Evolutionary conservation across 1,140 invertebrate species (phyloP), one percentile per base, ranked within the genome.

Genomic region (Physella acuta): DNA sequence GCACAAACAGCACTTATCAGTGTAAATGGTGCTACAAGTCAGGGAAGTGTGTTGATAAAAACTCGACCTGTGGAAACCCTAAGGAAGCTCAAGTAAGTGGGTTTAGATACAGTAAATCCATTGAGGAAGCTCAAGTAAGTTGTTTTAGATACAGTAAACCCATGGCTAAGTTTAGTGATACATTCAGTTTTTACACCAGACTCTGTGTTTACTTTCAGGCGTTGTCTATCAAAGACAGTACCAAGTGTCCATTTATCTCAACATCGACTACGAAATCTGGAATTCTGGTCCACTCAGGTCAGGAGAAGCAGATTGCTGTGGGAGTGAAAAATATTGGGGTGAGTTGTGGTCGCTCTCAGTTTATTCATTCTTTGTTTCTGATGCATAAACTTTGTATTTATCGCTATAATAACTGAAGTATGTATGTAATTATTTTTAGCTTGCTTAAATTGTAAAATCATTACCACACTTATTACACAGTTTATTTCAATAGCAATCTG

Each of bases 281-380:
- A 55, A 79, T 82, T 53, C 68, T 82, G n/a, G 80, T 82, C 17
- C 80, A 82, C 68, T 80, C 79, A 66, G 79, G 79, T 14, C 70
- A 77, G 58, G 63, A 68, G 26, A 78, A 77, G 59, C 68, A 76
- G 56, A 78, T 82, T 36, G 74, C 75, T 36, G 77, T 81, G 8
- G 71, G 73, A 59, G 73, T 79, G 0, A 56, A 58, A 5, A 76
- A 77, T 56, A 39, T 79, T 26, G 39, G 76, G 76, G 78, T 79
- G 58, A 55, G 70, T 49, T 24, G 14, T 26, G 20, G 8, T n/a
- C n/a, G n/a, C n/a, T n/a, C n/a, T n/a, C n/a, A n/a, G n/a, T n/a
- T n/a, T n/a, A n/a, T n/a, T n/a, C n/a, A n/a, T n/a, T n/a, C n/a
- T n/a, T n/a, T n/a, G n/a, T n/a, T n/a, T n/a, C n/a, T n/a, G n/a